A percentile compares a stretch with the other conserved stretches of the same genome.
These are phyloP conservation scores for Zoroaster sp. DNA, from an alignment of 53 echinoderm and acorn worm genomes.

Conservation along the genomic window DNA sequence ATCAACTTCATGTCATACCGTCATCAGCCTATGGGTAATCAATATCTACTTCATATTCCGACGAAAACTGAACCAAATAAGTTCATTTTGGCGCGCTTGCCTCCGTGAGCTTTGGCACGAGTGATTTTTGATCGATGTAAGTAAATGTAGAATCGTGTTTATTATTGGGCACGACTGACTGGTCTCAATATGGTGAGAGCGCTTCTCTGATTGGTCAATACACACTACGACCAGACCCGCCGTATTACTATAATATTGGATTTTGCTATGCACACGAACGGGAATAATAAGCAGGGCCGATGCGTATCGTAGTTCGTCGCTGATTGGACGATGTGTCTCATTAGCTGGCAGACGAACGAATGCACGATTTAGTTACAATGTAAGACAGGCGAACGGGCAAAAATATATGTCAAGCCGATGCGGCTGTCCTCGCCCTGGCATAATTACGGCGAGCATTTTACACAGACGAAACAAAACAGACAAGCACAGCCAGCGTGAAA, in stretches of 20 bases:
- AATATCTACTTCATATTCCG: no score
- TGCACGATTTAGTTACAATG: not conserved
- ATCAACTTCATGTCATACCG: no score
- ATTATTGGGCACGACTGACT: not conserved
- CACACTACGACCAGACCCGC: not conserved
- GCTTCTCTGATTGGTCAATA: not conserved
- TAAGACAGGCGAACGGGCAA: not conserved
- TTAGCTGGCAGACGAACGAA: not conserved
- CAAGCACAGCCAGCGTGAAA: slow-evolving; percentile 28
- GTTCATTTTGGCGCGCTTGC: not conserved
- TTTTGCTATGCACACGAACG: not conserved
- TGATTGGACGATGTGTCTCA: slow-evolving; percentile 10
- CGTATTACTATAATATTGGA: not conserved
- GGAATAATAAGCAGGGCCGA: not conserved
- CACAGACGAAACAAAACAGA: slow-evolving; percentile 14
- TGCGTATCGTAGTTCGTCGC: not conserved
- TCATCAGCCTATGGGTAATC: no score
- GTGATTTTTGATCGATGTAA: not conserved
- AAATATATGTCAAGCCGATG: slow-evolving; percentile 8
- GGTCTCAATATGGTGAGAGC: not conserved
- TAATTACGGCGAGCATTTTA: not conserved
- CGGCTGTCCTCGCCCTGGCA: slow-evolving; percentile 32
- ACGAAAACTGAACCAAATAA: not conserved
- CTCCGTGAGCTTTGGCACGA: not conserved
- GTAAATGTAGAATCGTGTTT: not conserved